These are phyloP conservation scores for Copidosoma floridanum DNA, from an alignment of 1,140 invertebrate species.

Conservation along the genomic window DNA sequence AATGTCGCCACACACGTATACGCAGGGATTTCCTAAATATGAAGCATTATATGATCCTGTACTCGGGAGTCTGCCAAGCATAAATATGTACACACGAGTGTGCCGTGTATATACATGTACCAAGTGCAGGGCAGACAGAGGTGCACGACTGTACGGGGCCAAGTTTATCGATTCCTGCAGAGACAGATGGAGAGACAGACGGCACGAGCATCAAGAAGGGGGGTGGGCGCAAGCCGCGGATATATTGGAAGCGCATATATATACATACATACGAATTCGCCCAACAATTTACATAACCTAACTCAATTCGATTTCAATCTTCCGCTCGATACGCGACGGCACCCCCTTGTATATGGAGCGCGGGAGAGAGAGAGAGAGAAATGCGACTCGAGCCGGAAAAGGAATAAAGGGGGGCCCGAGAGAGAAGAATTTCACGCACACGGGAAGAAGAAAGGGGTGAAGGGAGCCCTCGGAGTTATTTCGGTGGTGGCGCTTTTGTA, in stretches of 20 bases:
- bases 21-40: too few relatives aligned
- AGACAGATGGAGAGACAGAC: conserved; percentile 15
- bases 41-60: too few relatives aligned
- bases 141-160: conserved; percentile 17
- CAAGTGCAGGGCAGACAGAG: neutral
- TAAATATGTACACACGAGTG: too few relatives aligned
- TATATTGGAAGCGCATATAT: conserved; percentile 27
- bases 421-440: too few relatives aligned
- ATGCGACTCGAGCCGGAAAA: conserved; percentile 15
- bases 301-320: conserved; percentile 36
- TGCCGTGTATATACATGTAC: too few relatives aligned
- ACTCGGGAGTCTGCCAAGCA: too few relatives aligned
- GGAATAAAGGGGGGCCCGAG: conserved; percentile 26
- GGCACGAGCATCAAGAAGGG: neutral
- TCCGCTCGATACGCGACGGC: conserved; percentile 20
- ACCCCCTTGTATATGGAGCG: too few relatives aligned
- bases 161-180: conserved; percentile 32
- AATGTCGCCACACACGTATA: too few relatives aligned
- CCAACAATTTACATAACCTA: conserved; percentile 36
- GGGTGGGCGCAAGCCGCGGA: neutral
- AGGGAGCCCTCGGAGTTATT: neutral
- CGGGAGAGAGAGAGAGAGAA: conserved; percentile 2
- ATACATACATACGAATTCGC: conserved; percentile 32
- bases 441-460: too few relatives aligned
- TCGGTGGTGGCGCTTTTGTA: neutral